A percentile compares a stretch with the other conserved stretches of the same genome.
phyloP scores from a whole-genome alignment of 1,140 invertebrate species.

The Andrena cerasifolii region DNA sequence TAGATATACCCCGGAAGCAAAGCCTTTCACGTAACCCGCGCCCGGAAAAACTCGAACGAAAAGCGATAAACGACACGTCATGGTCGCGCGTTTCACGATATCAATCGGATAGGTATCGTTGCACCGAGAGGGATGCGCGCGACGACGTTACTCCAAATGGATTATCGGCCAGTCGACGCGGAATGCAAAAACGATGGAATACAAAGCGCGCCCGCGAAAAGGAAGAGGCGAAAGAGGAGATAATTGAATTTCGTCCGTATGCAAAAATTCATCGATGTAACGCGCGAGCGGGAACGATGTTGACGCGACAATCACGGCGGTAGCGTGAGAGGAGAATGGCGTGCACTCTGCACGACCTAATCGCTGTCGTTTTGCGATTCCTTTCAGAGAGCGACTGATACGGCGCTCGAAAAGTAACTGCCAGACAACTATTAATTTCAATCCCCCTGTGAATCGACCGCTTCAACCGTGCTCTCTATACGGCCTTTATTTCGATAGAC shows the following conservation, averaged over 20 bases:
- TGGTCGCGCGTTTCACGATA: conserved; percentile 49
- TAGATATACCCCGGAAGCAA: conserved; percentile 56
- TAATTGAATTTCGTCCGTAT: conserved; percentile 29
- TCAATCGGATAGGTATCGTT: conserved; percentile 57
- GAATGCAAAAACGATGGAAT: conserved; percentile 26
- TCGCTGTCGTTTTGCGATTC: background rate
- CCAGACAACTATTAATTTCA: conserved; percentile 35
- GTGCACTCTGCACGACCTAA: background rate
- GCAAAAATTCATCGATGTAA: background rate
- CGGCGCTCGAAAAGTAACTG: background rate
- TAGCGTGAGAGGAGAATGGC: background rate
- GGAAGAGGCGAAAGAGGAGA: conserved; percentile 6
- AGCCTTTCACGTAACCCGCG: conserved; percentile 51
- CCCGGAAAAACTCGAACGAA: conserved; percentile 55
- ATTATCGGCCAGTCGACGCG: conserved; percentile 44
- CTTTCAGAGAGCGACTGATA: background rate
- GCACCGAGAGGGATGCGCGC: conserved; percentile 18
- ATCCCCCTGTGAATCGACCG: conserved; percentile 20
- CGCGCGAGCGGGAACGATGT: background rate
- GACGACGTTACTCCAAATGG: conserved; percentile 49
- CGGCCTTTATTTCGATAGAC: background rate
- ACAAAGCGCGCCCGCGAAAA: background rate
- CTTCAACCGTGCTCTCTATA: background rate
- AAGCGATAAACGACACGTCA: conserved; percentile 65
- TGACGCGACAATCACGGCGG: background rate